Evolutionary conservation across 2,797 vertebrate genomes (phyloP), one percentile per base, ranked within the genome.

Genomic region (Poecilia velifera): DNA sequence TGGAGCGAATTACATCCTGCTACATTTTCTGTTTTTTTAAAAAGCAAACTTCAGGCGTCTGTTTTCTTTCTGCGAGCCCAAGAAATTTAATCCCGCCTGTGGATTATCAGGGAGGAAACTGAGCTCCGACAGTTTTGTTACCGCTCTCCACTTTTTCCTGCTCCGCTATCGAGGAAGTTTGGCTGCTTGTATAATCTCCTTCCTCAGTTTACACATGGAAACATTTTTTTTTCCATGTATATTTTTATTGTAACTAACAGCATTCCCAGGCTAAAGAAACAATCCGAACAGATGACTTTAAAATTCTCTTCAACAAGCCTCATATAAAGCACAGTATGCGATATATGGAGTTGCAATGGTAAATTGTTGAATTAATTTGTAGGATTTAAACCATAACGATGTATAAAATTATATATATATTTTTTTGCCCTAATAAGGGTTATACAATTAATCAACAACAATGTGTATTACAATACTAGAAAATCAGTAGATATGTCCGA

Each of bases 121-220:
- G 55, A 76, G 71, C 28, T 76, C 45, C n/a, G 81, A 22, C 70
- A 20, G 45, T 75, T 70, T 76, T 76, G 59, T 79, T 79, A 36
- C 78, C 34, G 75, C 74, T 78, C 79, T 45, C 47, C 79, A 81
- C 81, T 62, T 72, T 82, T 89, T 91, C 90, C 88, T 86, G 82
- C 59, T 73, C 55, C 39, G 72, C 83, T 78, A 72, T 88, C 86
- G 77, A 72, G 74, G 62, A 82, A 68, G 64, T 81, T 55, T 68
- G 79, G 76, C 78, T 7, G 72, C 77, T 78, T 49, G 76, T 49
- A 76, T 51, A 79, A 47, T 68, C 82, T 86, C 82, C 87, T 89
- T 91, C 86, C 90, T 87, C n/a, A 71, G 84, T 90, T 91, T 88
- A 68, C 31, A 75, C 68, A 80, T 81, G 81, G 82, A 88, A 91